A percentile compares a stretch with the other conserved stretches of the same genome.
phyloP scores from a whole-genome alignment of 2,888 invertebrate species.

The Elegia similella region DNA sequence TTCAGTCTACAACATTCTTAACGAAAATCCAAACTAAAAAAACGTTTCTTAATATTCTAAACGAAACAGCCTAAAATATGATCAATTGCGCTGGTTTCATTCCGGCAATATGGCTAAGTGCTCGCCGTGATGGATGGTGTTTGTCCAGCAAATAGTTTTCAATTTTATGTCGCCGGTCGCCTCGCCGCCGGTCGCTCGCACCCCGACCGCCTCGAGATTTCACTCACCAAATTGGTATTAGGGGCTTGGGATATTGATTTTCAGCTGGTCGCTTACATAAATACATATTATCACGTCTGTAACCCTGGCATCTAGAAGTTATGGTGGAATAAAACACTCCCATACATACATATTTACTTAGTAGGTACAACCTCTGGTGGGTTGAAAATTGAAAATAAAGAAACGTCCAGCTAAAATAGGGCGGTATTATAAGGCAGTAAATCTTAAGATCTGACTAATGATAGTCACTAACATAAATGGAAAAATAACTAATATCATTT shows the following conservation, averaged over 20 bases:
- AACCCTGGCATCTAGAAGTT: no score
- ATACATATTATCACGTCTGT: no score
- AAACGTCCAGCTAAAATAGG: no score
- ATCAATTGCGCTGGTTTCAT: conserved; percentile 30
- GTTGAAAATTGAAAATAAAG: no score
- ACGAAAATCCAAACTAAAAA: not conserved
- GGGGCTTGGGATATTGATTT: conserved; percentile 3
- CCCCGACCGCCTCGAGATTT: conserved; percentile 23
- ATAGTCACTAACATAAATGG: no score
- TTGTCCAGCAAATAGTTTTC: conserved; percentile 75
- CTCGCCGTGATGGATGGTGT: conserved; percentile 72
- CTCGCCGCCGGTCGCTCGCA: conserved; percentile 29
- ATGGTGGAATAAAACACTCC: no score
- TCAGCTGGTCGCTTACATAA: not conserved
- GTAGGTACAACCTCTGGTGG: no score
- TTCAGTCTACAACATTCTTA: no score
- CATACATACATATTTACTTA: no score
- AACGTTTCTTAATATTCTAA: not conserved
- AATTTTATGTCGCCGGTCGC: conserved; percentile 57
- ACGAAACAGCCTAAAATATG: conserved; percentile 2
- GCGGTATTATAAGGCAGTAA: no score
- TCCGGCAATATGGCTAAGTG: conserved; percentile 69
- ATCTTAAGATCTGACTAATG: no score
- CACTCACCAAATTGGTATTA: conserved; percentile 33
- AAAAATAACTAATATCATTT: no score